Conservation (phyloP, 2,113 vertebrate species). For the Salminus brasiliensis region DNA sequence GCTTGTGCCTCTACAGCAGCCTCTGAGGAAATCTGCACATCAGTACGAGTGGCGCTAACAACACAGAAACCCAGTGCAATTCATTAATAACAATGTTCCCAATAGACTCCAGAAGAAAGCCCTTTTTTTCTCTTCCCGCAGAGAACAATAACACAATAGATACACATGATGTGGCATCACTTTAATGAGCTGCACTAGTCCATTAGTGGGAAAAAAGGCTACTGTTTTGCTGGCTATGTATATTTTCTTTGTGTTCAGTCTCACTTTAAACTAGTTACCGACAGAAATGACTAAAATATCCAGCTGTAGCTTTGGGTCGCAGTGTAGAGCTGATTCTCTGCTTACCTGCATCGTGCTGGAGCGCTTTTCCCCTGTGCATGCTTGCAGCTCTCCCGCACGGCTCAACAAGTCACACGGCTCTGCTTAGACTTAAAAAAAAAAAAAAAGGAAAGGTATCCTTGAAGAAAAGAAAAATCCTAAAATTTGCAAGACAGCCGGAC, state of each 20-base stretch:
- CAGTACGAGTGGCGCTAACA: slow-evolving; percentile 15
- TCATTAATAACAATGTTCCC: slow-evolving; percentile 30
- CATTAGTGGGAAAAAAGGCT: not conserved
- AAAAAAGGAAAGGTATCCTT: not conserved
- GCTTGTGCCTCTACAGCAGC: slow-evolving; percentile 11
- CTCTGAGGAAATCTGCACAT: slow-evolving; percentile 14
- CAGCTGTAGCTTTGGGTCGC: too few species aligned
- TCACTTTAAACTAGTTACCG: not conserved
- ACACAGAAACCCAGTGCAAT: slow-evolving; percentile 27
- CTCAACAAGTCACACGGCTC: slow-evolving; percentile 3
- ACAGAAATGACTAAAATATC: not conserved
- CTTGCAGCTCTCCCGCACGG: slow-evolving; percentile 78
- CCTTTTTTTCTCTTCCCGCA: not conserved
- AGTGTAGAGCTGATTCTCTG: not conserved
- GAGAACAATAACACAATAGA: slow-evolving; percentile 14
- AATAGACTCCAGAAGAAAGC: not conserved
- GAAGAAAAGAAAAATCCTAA: not conserved
- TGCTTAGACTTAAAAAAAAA: not conserved
- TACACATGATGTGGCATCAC: not conserved
- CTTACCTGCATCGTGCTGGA: slow-evolving; percentile 86
- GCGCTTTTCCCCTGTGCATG: slow-evolving; percentile 81
- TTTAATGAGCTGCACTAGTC: slow-evolving; percentile 10
- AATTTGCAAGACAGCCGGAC: not conserved
- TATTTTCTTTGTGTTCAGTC: not conserved
- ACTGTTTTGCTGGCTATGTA: not conserved